A percentile compares a stretch with the other conserved stretches of the same genome.
These are phyloP conservation scores for Acanthopagrus latus DNA, from an alignment of 2,797 vertebrate genomes.

Conservation along the genomic window DNA sequence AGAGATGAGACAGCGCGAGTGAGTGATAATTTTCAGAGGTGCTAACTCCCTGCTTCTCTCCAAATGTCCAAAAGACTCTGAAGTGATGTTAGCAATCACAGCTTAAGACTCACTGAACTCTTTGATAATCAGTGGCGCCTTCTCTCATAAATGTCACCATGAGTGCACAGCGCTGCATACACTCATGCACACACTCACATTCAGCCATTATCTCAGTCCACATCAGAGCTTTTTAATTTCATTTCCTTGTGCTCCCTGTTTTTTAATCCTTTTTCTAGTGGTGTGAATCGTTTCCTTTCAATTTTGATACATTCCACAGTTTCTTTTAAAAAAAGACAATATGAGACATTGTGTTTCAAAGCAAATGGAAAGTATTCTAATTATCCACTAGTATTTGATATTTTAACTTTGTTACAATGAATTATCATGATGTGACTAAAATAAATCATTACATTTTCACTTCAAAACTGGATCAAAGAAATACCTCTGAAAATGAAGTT, in stretches of 20 bases:
- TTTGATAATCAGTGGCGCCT: constrained; percentile 73
- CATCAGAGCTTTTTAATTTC: constrained; percentile 52
- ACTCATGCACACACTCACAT: constrained; percentile 19
- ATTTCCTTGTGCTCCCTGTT: not conserved
- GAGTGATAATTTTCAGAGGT: constrained; percentile 69
- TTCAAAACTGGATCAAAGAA: not conserved
- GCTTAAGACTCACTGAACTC: constrained; percentile 70
- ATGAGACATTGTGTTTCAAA: not conserved
- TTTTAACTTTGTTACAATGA: not conserved
- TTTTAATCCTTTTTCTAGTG: not conserved
- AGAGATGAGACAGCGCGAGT: constrained; percentile 58
- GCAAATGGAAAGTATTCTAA: not conserved
- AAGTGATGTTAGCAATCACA: constrained; percentile 80
- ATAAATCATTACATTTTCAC: not conserved
- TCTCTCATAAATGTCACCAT: constrained; percentile 72
- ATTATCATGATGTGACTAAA: not conserved
- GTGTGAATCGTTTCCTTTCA: not conserved
- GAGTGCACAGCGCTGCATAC: constrained; percentile 40
- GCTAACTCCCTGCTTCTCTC: constrained; percentile 64
- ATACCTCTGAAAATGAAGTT: not conserved
- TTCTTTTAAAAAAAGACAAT: not conserved
- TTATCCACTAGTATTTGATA: not conserved
- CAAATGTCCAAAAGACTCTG: constrained; percentile 71
- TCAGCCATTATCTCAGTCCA: constrained; percentile 59
- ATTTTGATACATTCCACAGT: not conserved